Conservation (phyloP, 2,113 vertebrate genomes). For the Stegastes partitus region DNA sequence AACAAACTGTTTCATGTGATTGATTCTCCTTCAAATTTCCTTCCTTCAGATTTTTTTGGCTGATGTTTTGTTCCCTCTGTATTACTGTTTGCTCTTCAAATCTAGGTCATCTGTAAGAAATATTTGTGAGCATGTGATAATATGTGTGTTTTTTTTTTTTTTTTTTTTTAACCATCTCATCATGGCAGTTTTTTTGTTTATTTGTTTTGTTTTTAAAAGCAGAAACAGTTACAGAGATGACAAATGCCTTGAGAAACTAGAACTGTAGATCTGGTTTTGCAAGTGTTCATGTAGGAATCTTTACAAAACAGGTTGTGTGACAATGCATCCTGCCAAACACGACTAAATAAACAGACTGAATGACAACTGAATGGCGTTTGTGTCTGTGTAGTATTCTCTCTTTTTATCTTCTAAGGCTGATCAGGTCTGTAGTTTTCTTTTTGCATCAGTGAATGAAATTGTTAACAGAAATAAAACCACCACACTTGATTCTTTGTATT, state of each 20-base stretch:
- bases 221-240: background rate
- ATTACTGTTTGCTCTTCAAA: background rate
- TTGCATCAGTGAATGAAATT: background rate
- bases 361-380: background rate
- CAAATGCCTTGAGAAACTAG: background rate
- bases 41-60: background rate
- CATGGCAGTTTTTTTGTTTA: too few relatives aligned
- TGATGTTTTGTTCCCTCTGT: background rate
- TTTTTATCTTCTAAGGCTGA: background rate
- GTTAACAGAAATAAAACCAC: background rate
- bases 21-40: background rate
- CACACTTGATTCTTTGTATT: background rate
- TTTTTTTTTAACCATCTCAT: background rate
- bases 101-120: background rate
- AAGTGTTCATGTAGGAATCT: constrained; percentile 9
- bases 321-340: background rate
- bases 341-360: constrained; percentile 1
- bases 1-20: background rate
- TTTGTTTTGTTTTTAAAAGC: background rate
- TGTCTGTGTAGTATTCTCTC: background rate
- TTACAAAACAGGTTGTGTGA: constrained; percentile 44
- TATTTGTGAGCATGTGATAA: background rate
- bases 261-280: constrained; percentile 31
- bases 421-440: background rate
- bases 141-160: background rate